phyloP scores from a whole-genome alignment of 2,113 vertebrate genomes.

The Ammospiza nelsoni region DNA sequence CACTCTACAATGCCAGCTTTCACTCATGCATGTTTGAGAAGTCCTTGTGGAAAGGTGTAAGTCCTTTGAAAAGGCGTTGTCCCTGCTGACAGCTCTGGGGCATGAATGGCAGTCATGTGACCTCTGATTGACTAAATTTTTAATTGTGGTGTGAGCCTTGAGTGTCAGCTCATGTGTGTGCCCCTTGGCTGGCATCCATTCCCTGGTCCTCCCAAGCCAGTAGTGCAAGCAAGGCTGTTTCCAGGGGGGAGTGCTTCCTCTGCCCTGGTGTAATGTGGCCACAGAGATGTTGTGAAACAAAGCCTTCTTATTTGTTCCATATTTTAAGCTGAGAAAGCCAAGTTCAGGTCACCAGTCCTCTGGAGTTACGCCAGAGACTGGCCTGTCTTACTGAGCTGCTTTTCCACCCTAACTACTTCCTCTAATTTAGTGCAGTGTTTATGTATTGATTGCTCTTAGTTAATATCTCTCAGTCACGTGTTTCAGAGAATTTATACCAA shows the following conservation, averaged over 20 bases:
- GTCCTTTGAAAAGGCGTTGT: rapidly evolving
- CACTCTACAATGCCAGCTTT: not conserved
- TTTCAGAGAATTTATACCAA: not conserved
- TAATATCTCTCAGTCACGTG: not conserved
- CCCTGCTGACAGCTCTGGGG: not conserved
- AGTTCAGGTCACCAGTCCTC: not conserved
- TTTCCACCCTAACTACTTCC: not conserved
- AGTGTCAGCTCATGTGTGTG: not conserved
- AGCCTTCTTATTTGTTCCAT: not conserved
- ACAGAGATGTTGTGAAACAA: not conserved
- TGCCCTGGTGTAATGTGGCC: not conserved
- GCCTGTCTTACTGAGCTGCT: not conserved
- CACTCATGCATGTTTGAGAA: rapidly evolving
- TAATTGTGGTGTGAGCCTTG: not conserved
- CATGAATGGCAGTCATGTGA: rapidly evolving
- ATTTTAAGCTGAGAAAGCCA: not conserved
- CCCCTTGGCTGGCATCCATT: rapidly evolving
- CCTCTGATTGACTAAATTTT: not conserved
- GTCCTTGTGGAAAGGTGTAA: not conserved
- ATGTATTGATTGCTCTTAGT: not conserved
- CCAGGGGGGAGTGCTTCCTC: not conserved
- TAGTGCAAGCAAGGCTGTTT: not conserved
- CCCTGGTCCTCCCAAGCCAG: not conserved
- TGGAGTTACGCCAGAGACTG: not conserved
- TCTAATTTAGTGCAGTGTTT: not conserved